Conservation (phyloP, 2,113 vertebrate genomes). For the Amblyopsis rosae region DNA sequence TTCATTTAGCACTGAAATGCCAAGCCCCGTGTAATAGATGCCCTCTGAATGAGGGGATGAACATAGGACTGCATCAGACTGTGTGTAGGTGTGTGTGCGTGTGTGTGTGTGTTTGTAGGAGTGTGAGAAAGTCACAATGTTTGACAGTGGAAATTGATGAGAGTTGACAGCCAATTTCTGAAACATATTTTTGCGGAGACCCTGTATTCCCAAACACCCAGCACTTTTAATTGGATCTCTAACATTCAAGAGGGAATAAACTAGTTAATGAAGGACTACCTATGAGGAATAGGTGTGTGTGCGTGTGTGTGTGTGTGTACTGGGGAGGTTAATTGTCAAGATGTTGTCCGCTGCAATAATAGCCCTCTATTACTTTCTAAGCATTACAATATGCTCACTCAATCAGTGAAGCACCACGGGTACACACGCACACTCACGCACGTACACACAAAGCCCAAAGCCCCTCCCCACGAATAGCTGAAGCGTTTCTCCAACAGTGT, state of each 20-base stretch:
- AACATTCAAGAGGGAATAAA: conserved; percentile 54
- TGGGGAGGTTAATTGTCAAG: conserved; percentile 60
- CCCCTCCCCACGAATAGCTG: too few relatives aligned
- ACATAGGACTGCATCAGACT: conserved; percentile 17
- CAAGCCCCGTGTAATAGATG: conserved; percentile 55
- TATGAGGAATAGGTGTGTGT: background rate
- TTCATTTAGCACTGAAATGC: conserved; percentile 70
- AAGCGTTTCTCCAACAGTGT: too few relatives aligned
- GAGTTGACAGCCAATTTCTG: conserved; percentile 79
- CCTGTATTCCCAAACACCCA: conserved; percentile 39
- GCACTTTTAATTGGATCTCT: conserved; percentile 67
- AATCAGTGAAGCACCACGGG: conserved; percentile 49
- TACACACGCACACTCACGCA: too few relatives aligned
- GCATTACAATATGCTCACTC: conserved; percentile 52
- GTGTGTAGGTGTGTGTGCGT: background rate
- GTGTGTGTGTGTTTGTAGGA: too few relatives aligned
- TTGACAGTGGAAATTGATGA: conserved; percentile 67
- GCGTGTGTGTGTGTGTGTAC: background rate
- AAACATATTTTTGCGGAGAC: conserved; percentile 73
- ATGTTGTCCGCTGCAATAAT: conserved; percentile 55
- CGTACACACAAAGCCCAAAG: background rate
- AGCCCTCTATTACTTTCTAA: conserved; percentile 52
- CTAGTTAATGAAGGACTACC: conserved; percentile 51
- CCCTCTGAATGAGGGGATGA: conserved; percentile 32
- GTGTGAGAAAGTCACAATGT: too few relatives aligned